Percentiles rank a stretch among this genome's conserved stretches.
Conservation (phyloP, 2,797 vertebrate genomes). For the Spatula versicolor region DNA sequence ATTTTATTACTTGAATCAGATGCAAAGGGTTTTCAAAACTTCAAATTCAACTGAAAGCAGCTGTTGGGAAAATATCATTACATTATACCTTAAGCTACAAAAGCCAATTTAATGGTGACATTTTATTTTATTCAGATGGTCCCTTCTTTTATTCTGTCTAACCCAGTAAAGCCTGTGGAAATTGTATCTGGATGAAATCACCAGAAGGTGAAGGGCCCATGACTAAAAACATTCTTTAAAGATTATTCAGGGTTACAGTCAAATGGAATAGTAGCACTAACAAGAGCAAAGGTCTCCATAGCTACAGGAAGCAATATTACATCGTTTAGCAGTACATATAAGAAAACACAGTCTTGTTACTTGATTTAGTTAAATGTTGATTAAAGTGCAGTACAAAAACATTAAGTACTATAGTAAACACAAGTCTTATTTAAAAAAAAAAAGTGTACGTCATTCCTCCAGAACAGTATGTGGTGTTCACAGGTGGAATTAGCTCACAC, state of each 20-base stretch:
- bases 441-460: not conserved
- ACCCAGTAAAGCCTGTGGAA: constrained; percentile 75
- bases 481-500: not conserved
- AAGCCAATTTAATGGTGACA: constrained; percentile 81
- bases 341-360: constrained; percentile 29
- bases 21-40: constrained; percentile 75
- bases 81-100: constrained; percentile 82
- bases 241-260: constrained; percentile 74
- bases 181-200: constrained; percentile 83
- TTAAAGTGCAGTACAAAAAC: constrained; percentile 28
- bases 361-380: constrained; percentile 16
- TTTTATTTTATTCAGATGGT: constrained; percentile 86
- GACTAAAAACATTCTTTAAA: constrained; percentile 80
- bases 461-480: not conserved
- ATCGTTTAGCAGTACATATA: constrained; percentile 14
- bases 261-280: constrained; percentile 69
- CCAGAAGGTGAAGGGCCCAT: constrained; percentile 79
- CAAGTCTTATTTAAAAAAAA: not conserved
- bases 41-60: constrained; percentile 83
- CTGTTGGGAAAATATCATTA: constrained; percentile 81
- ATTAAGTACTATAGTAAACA: constrained; percentile 5
- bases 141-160: constrained; percentile 77
- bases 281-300: constrained; percentile 67
- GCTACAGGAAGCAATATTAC: constrained; percentile 70
- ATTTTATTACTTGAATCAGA: constrained; percentile 80